Evolutionary conservation across 2,113 vertebrate species (phyloP).

Genomic region (Sigmodon hispidus): DNA sequence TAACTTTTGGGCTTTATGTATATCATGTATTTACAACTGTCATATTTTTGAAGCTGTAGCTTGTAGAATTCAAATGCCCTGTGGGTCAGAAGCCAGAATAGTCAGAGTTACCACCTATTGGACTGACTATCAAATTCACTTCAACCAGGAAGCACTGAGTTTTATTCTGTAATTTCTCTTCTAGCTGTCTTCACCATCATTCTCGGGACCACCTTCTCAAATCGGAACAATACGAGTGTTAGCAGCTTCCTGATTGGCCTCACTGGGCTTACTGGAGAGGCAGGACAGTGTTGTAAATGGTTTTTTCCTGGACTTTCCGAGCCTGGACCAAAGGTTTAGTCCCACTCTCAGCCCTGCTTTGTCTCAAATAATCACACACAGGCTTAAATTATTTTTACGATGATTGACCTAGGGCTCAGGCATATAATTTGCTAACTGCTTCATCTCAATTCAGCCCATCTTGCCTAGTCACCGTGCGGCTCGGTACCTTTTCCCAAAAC

Average conservation of each 20-base stretch:
- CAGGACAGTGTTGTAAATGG: too few relatives aligned
- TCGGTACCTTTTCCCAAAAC: too few relatives aligned
- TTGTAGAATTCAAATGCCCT: slow-evolving; percentile 25
- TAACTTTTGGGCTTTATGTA: slow-evolving; percentile 51
- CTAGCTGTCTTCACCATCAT: background rate
- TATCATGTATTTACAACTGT: slow-evolving; percentile 37
- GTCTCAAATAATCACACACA: too few relatives aligned
- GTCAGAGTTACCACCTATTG: background rate
- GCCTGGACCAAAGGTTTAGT: too few relatives aligned
- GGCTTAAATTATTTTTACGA: too few relatives aligned
- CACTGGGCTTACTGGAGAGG: background rate
- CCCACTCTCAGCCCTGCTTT: too few relatives aligned
- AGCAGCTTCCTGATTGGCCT: background rate
- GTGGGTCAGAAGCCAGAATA: background rate
- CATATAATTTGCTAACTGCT: too few relatives aligned
- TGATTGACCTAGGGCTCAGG: too few relatives aligned
- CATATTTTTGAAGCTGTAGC: slow-evolving; percentile 22
- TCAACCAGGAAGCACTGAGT: background rate
- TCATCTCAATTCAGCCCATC: too few relatives aligned
- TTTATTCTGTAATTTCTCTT: background rate
- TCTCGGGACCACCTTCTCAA: background rate
- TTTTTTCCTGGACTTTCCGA: too few relatives aligned
- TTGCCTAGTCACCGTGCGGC: too few relatives aligned
- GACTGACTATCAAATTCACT: slow-evolving; percentile 8
- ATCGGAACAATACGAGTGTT: background rate